Percentiles rank a stretch among this genome's conserved stretches.
Conservation (phyloP, 1,140 invertebrate genomes). For the Leptinotarsa texana region DNA sequence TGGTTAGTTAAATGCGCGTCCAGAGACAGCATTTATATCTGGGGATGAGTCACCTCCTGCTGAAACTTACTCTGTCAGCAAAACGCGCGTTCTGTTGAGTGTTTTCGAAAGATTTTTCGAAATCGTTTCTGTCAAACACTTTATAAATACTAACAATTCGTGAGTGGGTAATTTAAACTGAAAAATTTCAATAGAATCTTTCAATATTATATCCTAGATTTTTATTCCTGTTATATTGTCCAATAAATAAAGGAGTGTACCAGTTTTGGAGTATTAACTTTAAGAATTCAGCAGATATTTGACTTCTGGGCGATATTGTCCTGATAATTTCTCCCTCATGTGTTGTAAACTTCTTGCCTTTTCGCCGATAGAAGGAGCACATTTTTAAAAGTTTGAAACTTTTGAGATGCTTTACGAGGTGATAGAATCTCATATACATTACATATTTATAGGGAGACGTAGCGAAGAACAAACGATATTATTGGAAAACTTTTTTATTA, state of each 20-base stretch:
- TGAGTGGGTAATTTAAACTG: too few relatives aligned
- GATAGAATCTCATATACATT: conserved; percentile 25
- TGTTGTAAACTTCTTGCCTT: conserved; percentile 27
- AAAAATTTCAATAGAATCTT: too few relatives aligned
- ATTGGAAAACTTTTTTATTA: conserved; percentile 1
- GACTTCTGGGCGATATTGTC: conserved; percentile 27
- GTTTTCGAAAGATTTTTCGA: too few relatives aligned
- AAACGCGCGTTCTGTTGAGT: too few relatives aligned
- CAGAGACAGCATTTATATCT: too few relatives aligned
- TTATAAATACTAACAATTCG: too few relatives aligned
- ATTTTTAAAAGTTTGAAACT: conserved; percentile 27
- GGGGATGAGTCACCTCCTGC: too few relatives aligned
- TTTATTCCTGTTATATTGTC: conserved; percentile 1
- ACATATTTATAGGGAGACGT: conserved; percentile 16
- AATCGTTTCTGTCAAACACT: too few relatives aligned
- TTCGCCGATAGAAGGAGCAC: conserved; percentile 13
- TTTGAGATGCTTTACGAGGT: conserved; percentile 28
- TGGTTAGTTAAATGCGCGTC: too few relatives aligned
- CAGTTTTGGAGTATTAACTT: conserved; percentile 22
- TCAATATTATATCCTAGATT: background rate
- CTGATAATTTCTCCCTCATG: conserved; percentile 27
- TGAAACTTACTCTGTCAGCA: too few relatives aligned
- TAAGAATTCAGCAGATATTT: conserved; percentile 28
- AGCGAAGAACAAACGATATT: background rate
- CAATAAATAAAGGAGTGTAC: conserved; percentile 23